Base-by-base conservation (phyloP, 2,113 vertebrate genomes). In the Spea bombifrons region DNA sequence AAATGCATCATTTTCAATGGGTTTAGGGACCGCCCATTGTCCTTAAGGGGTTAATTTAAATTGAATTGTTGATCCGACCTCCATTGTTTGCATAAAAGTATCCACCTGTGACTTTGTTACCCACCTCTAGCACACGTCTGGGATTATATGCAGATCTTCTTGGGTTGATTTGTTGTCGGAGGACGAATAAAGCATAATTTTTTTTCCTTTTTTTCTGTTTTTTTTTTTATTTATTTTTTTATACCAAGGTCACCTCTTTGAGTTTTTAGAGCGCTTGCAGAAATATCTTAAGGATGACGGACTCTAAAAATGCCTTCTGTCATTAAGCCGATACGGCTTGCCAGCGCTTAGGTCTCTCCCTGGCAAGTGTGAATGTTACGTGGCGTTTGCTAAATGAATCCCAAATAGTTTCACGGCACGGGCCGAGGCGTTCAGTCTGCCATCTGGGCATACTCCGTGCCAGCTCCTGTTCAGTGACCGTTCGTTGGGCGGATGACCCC, bases 361-460 rank as follows among this genome's bases (percentile, higher is more conserved):
- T 73, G 78, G 44, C 77, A 73, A 44, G 5, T 16, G 4, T 2
- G 4, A 43, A 5, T 3, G 8, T 5, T 15, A 16, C 13, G 5
- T 8, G 17, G 30, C n/a, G 17, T 17, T 52, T 17, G 44, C 50
- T 79, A 47, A 68, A 61, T 68, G 10, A 73, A 59, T 80, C 64
- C 64, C 64, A 67, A 53, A 68, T 61, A 45, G 47, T 78, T 78
- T 71, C 43, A 7, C 67, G 6, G 47, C 68, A n/a, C 43, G 52
- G 71, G 44, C 63, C 4, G 16, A 48, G 52, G 12, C 16, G 16
- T n/a, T 7, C 48, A 6, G 30, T 16, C 59, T 72, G 57, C 76
- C 71, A 74, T 73, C 78, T 74, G 71, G 71, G 71, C 15, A 7
- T 66, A 44, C 65, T 43, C 52, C 0, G 45, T 67, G 71, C 71